Evolutionary conservation across 2,113 vertebrate species (phyloP).

Genomic region (Cephalopterus ornatus): DNA sequence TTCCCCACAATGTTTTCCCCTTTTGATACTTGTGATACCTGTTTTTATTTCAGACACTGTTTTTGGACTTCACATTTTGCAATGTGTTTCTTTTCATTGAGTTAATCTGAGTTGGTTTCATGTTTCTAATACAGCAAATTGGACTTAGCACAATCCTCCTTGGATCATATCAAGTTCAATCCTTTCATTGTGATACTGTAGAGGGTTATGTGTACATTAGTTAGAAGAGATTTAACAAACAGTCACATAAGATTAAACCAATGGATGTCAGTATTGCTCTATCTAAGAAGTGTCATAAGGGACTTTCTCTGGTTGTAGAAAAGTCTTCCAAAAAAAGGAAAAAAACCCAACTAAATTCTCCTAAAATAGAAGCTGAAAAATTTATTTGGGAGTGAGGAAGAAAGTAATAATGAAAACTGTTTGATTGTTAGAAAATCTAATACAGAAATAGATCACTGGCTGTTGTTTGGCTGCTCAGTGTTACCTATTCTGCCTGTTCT

Average conservation of each 20-base stretch:
- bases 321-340: not conserved
- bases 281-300: constrained; percentile 1
- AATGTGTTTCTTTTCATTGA: constrained; percentile 15
- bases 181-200: not conserved
- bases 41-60: not conserved
- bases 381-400: not conserved
- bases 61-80: not conserved
- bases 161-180: constrained; percentile 22
- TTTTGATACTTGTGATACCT: not conserved
- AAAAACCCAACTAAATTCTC: not conserved
- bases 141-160: constrained; percentile 52
- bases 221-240: not conserved
- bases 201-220: not conserved
- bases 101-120: constrained; percentile 35
- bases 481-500: not conserved
- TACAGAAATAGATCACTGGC: not conserved
- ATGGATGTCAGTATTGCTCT: constrained; percentile 80
- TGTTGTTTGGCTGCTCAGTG: not conserved
- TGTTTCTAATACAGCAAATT: constrained; percentile 54
- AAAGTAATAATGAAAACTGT: not conserved
- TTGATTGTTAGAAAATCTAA: not conserved
- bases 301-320: constrained; percentile 60
- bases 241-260: constrained; percentile 66
- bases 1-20: not conserved
- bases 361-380: not conserved